Evolutionary conservation across 2,888 invertebrate species (phyloP), one percentile per base, ranked within the genome.

Genomic region (Acanthosepion pharaonis): DNA sequence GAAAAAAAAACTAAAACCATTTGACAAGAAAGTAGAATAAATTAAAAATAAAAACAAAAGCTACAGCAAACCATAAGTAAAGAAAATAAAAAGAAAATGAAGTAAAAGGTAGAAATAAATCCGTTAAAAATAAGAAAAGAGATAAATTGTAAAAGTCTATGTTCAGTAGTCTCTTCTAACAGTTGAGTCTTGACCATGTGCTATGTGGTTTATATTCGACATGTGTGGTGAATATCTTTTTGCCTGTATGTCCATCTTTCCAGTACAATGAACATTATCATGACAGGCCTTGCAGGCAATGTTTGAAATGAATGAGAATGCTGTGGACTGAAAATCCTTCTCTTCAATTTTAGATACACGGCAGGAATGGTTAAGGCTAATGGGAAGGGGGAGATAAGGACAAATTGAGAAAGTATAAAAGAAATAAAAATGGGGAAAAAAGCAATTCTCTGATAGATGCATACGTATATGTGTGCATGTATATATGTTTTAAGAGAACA

Each of bases 251-350:
- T 78, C 78, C 78, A 78, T 78, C 78, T 78, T 78, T 78, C 78
- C 78, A 78, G 78, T 78, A 78, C n/a, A 78, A n/a, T 78, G 78
- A n/a, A 78, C 78, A 78, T 78, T 78, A 78, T 78, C 78, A 78
- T 78, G 78, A 78, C 78, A 78, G 78, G 78, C 78, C 78, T 78
- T 33, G 78, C n/a, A 78, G 78, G 78, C 78, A 78, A 78, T 78
- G 78, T 78, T 78, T 78, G 78, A n/a, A 78, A 78, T 78, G 78
- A 78, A 78, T 78, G 78, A 78, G 78, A 78, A 78, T 78, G 78
- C 78, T 78, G 78, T 78, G 78, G 78, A 78, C 78, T 33, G 78
- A 78, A 78, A 33, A 78, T 78, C 78, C 78, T 78, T 78, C 78
- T 78, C 78, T 78, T 78, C 78, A 78, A 78, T 78, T 78, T 78